These are phyloP conservation scores for Dorcus parallelipipedus DNA, from an alignment of 2,888 invertebrate genomes.

Conservation along the genomic window DNA sequence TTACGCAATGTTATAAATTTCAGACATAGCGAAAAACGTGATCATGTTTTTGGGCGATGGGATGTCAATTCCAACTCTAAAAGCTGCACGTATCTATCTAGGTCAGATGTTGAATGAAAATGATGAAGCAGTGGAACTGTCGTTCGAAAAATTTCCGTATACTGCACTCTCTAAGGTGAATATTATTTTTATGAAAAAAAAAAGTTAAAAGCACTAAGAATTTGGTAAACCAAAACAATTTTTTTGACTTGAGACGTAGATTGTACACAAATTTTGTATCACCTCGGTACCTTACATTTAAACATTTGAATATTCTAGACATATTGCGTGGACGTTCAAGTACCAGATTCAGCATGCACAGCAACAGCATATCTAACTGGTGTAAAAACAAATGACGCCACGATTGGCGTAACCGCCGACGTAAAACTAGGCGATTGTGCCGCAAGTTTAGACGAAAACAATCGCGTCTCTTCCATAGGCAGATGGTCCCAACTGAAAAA, in stretches of 20 bases:
- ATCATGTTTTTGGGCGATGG: slow-evolving; percentile 85
- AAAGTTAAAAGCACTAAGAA: no score
- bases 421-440: slow-evolving; percentile 63
- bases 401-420: slow-evolving; percentile 69
- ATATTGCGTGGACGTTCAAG: slow-evolving; percentile 70
- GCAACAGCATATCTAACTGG: slow-evolving; percentile 78
- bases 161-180: slow-evolving; percentile 73
- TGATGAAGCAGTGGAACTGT: slow-evolving; percentile 68
- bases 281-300: no score
- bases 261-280: no score
- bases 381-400: slow-evolving; percentile 73
- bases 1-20: slow-evolving; percentile 9
- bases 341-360: slow-evolving; percentile 80
- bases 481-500: slow-evolving; percentile 67
- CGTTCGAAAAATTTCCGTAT: slow-evolving; percentile 74
- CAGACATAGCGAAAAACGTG: slow-evolving; percentile 64
- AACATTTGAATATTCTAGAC: slow-evolving; percentile 52
- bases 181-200: slow-evolving; percentile 16
- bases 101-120: slow-evolving; percentile 58
- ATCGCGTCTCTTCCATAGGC: slow-evolving; percentile 65
- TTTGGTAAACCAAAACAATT: no score
- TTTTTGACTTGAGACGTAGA: no score
- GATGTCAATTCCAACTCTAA: slow-evolving; percentile 79
- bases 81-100: slow-evolving; percentile 70
- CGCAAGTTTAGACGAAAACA: slow-evolving; percentile 53